Conservation (phyloP, 2,888 invertebrate genomes). For the Drosophila meridiana region DNA sequence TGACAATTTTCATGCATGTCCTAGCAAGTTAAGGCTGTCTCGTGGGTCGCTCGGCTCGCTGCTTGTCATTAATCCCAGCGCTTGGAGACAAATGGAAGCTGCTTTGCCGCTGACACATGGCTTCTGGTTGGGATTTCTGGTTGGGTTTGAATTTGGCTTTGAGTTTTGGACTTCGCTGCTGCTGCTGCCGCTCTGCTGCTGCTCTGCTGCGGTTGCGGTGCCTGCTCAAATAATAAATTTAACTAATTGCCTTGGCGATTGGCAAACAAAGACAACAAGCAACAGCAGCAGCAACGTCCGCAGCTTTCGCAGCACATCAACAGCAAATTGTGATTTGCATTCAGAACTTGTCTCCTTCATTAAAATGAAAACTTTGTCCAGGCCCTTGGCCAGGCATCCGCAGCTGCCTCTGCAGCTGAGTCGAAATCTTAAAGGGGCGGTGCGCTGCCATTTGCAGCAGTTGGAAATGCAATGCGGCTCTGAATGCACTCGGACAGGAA, state of each 20-base stretch:
- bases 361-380: conserved; percentile 31
- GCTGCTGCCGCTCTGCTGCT: conserved; percentile 11
- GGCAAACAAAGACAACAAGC: conserved; percentile 50
- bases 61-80: conserved; percentile 76
- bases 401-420: background rate
- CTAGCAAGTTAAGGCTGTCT: conserved; percentile 34
- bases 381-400: conserved; percentile 5
- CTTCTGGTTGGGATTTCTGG: conserved; percentile 32
- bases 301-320: conserved; percentile 8
- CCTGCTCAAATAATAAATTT: conserved; percentile 77
- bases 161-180: conserved; percentile 22
- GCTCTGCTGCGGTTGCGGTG: conserved; percentile 62
- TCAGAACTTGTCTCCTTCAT: conserved; percentile 31
- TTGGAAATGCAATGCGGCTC: conserved; percentile 9
- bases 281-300: conserved; percentile 16
- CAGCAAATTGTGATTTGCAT: conserved; percentile 41
- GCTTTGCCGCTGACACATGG: conserved; percentile 63
- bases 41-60: conserved; percentile 48
- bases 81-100: conserved; percentile 74
- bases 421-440: conserved; percentile 40
- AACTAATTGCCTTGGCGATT: conserved; percentile 76
- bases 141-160: conserved; percentile 21
- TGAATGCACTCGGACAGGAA: conserved; percentile 11
- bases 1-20: conserved; percentile 53
- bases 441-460: conserved; percentile 36